phyloP scores from a whole-genome alignment of 2,113 vertebrate genomes.

The Odontophorus gujanensis region DNA sequence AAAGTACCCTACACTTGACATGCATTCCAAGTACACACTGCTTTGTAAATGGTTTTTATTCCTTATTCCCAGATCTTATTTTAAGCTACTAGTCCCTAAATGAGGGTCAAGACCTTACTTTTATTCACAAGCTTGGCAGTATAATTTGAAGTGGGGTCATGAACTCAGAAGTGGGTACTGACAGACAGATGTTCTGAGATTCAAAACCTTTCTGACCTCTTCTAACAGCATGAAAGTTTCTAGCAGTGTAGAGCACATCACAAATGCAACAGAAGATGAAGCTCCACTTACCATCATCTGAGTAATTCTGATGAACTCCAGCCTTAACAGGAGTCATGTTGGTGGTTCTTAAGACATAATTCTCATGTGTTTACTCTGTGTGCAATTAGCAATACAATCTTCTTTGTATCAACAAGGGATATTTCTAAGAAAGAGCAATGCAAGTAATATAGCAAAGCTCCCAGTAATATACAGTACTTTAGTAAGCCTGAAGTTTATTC shows the following conservation, averaged over 20 bases:
- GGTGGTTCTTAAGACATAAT: not conserved
- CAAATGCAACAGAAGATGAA: slow-evolving; percentile 7
- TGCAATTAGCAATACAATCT: not conserved
- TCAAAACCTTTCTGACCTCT: slow-evolving; percentile 47
- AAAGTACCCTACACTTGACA: slow-evolving; percentile 60
- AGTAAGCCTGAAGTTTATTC: not conserved
- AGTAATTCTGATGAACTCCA: not conserved
- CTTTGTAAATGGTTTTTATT: slow-evolving; percentile 44
- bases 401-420: not conserved
- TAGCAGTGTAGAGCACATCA: not conserved
- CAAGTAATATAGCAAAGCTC: not conserved
- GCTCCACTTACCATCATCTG: not conserved
- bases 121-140: not conserved
- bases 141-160: slow-evolving; percentile 54
- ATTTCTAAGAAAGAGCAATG: not conserved
- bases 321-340: not conserved
- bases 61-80: slow-evolving; percentile 48
- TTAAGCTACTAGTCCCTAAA: slow-evolving; percentile 55
- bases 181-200: slow-evolving; percentile 27
- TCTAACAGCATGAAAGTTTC: not conserved
- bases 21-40: slow-evolving; percentile 46
- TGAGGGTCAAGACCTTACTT: slow-evolving; percentile 45
- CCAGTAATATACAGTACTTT: not conserved
- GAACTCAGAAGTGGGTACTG: slow-evolving; percentile 42
- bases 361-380: not conserved